Evolutionary conservation across 2,888 invertebrate genomes (phyloP).

Genomic region (Cepaea hortensis): DNA sequence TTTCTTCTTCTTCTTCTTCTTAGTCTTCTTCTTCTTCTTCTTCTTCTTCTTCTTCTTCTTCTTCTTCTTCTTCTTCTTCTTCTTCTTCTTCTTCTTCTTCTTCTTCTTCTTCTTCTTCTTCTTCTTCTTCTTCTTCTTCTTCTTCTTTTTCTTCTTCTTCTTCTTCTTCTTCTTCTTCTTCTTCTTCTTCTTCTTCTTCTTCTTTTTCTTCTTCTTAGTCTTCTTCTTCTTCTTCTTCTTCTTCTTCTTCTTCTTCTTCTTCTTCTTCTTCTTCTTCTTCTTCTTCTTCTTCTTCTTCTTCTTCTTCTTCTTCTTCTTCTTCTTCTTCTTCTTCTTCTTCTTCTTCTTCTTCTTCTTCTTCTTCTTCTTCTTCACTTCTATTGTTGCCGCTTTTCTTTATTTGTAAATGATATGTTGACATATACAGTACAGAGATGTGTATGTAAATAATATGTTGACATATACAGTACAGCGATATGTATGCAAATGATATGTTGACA

Average conservation of each 20-base stretch:
- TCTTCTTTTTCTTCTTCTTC: background rate
- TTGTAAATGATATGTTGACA: too few species aligned
- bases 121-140: constrained; percentile 22
- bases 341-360: constrained; percentile 11
- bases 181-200: too few species aligned
- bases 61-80: constrained; percentile 31
- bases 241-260: constrained; percentile 11
- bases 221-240: background rate
- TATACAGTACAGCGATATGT: too few species aligned
- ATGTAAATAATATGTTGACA: too few species aligned
- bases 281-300: constrained; percentile 28
- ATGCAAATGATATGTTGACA: too few species aligned
- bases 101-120: constrained; percentile 25
- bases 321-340: constrained; percentile 21
- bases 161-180: too few species aligned
- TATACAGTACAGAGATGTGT: too few species aligned
- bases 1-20: constrained; percentile 11
- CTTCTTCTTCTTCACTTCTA: background rate
- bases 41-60: constrained; percentile 25
- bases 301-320: constrained; percentile 21
- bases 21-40: background rate
- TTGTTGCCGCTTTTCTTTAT: too few species aligned
- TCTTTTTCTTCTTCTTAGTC: too few species aligned
- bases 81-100: constrained; percentile 8
- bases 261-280: constrained; percentile 11